Base-by-base conservation (phyloP, 1,140 invertebrate species). In the Manduca sexta region DNA sequence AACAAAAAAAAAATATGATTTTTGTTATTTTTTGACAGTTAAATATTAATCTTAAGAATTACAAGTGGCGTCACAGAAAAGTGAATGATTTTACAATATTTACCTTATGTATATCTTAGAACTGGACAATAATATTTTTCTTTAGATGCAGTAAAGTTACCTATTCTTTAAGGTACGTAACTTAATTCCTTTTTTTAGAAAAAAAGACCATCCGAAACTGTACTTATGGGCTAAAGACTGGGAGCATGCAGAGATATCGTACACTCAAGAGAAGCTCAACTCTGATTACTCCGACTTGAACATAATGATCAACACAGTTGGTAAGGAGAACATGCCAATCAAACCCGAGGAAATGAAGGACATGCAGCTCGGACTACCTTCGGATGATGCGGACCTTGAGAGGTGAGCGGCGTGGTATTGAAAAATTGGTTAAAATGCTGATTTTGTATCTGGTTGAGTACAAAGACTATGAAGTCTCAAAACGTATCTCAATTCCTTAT, bases 221-320 rank as follows among this genome's bases (percentile, higher is more conserved):
- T 95, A 95, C 74, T 83, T 95, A 0, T 95, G 94, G 94, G 92
- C 93, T 0, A 93, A 94, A 68, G 92, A 92, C 56, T 95, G 94
- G 93, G 91, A 92, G 52, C 89, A 90, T 56, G 71, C 75, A 0
- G 83, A 87, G 42, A 46, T 70, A 1, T 60, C 45, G 10, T 51
- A 68, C 15, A 61, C 69, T 1, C 73, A 73, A 47, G 75, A 80
- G 37, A 65, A 60, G 42, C 44, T 74, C 1, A 78, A 70, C 52
- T 70, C 72, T 0, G 77, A 81, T 13, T 79, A 75, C 29, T 72
- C 69, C 0, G 75, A 75, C 31, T 52, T 80, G 12, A 79, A 65
- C 38, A 72, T 80, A 1, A 75, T 79, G 17, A 73, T 75, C 52
- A 79, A 70, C 48, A 71, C 57, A 11, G 64, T 80, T 8, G 73